Conservation (phyloP, 2,113 vertebrate genomes). For the Condylura cristata region DNA sequence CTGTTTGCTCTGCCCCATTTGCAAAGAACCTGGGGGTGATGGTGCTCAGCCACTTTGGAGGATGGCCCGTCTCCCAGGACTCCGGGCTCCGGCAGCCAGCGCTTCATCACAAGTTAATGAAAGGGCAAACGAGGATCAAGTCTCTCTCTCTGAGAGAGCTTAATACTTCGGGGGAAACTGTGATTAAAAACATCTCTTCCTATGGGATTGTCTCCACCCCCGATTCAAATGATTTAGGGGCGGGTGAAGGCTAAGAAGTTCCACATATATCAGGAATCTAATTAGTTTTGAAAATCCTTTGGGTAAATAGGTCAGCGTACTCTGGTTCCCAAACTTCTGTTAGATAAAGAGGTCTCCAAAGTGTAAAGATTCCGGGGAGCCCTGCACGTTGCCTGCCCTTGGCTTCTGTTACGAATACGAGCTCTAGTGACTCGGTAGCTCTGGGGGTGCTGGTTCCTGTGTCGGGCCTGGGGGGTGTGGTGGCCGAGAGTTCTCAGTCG, state of each 20-base stretch:
- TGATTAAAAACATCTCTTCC: slow-evolving; percentile 28
- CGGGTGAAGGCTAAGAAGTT: slow-evolving; percentile 7
- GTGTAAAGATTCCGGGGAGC: background rate
- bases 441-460: background rate
- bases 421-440: background rate
- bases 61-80: background rate
- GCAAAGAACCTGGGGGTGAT: background rate
- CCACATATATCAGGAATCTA: slow-evolving; percentile 38
- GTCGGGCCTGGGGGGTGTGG: background rate
- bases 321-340: slow-evolving; percentile 35
- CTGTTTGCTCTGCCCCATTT: background rate
- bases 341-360: slow-evolving; percentile 35
- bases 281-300: slow-evolving; percentile 64
- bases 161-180: background rate
- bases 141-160: background rate
- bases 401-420: background rate
- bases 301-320: slow-evolving; percentile 51
- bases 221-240: slow-evolving; percentile 17
- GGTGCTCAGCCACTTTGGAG: background rate
- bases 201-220: background rate
- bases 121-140: background rate
- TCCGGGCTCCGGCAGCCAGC: background rate
- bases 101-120: background rate
- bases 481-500: background rate
- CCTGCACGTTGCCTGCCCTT: background rate